Conservation (phyloP, 2,888 invertebrate species). For the Trichogramma dendrolimi region DNA sequence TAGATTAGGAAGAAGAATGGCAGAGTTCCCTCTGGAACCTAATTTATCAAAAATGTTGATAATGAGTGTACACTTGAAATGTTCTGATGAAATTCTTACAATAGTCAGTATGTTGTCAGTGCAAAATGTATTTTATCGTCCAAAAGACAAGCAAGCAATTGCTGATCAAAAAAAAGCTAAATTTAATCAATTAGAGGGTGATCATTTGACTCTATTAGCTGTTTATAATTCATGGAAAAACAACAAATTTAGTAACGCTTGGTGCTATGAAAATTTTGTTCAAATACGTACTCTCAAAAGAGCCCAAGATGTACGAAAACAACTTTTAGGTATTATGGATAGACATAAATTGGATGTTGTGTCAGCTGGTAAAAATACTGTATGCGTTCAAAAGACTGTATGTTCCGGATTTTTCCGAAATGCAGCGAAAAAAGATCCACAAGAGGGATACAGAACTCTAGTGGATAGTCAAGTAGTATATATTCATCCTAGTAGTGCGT, state of each 20-base stretch:
- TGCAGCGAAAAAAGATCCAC: conserved; percentile 98
- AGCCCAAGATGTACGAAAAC: conserved; percentile 97
- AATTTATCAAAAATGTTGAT: conserved; percentile 97
- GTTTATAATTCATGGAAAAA: conserved; percentile 99
- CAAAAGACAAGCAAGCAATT: conserved; percentile 91
- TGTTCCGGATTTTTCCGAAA: conserved; percentile 98
- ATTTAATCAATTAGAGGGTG: conserved; percentile 98
- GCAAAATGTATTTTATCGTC: conserved; percentile 90
- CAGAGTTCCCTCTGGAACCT: conserved; percentile 98
- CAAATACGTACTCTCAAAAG: conserved; percentile 94
- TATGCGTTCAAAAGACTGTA: conserved; percentile 94
- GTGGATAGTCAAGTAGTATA: conserved; percentile 98
- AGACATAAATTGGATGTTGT: conserved; percentile 94
- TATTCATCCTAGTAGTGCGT: conserved; percentile 95
- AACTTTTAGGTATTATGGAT: conserved; percentile 96
- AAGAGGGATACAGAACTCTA: conserved; percentile 94
- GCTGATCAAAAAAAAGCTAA: conserved; percentile 99
- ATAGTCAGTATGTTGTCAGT: conserved; percentile 99
- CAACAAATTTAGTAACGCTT: conserved; percentile 97
- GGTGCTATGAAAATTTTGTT: conserved; percentile 99
- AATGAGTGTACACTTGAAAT: conserved; percentile 96
- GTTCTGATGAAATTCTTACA: conserved; percentile 96
- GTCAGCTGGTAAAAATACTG: conserved; percentile 92
- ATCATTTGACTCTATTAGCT: conserved; percentile 93
- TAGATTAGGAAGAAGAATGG: conserved; percentile 85